Percentiles rank a stretch among this genome's conserved stretches.
These are phyloP conservation scores for Oryzias curvinotus DNA, from an alignment of 2,113 vertebrate genomes.

Conservation along the genomic window DNA sequence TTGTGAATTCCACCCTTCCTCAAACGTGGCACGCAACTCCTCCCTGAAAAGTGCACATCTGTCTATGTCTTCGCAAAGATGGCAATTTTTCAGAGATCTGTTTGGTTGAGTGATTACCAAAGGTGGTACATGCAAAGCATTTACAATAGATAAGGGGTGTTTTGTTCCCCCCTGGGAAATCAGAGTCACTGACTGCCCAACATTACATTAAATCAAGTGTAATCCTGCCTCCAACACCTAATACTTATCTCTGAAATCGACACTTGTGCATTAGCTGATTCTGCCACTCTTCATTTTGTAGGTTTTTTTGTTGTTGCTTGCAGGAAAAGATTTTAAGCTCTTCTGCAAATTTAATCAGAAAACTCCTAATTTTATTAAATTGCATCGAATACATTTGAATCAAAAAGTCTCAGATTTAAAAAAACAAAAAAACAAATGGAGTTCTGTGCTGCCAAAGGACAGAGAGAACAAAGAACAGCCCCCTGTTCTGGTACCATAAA, in stretches of 20 bases:
- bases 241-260: constrained; percentile 43
- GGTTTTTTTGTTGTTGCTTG: constrained; percentile 1
- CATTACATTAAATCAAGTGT: constrained; percentile 63
- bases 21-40: constrained; percentile 37
- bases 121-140: constrained; percentile 57
- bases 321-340: neutral
- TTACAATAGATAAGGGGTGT: constrained; percentile 56
- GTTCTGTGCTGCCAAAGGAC: constrained; percentile 28
- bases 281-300: constrained; percentile 11
- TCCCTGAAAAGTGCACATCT: constrained; percentile 34
- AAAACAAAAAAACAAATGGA: constrained; percentile 48
- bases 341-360: neutral
- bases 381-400: constrained; percentile 7
- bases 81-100: constrained; percentile 67
- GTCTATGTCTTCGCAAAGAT: constrained; percentile 57
- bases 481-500: constrained; percentile 59
- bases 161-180: constrained; percentile 69
- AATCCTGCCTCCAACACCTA: constrained; percentile 53
- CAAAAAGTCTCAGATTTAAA: constrained; percentile 30
- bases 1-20: constrained; percentile 54
- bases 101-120: constrained; percentile 74
- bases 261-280: constrained; percentile 48
- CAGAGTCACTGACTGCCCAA: constrained; percentile 61
- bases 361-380: constrained; percentile 17
- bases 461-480: constrained; percentile 42